These are phyloP conservation scores for Globia sparganii DNA, from an alignment of 2,888 invertebrate species.

Conservation along the genomic window DNA sequence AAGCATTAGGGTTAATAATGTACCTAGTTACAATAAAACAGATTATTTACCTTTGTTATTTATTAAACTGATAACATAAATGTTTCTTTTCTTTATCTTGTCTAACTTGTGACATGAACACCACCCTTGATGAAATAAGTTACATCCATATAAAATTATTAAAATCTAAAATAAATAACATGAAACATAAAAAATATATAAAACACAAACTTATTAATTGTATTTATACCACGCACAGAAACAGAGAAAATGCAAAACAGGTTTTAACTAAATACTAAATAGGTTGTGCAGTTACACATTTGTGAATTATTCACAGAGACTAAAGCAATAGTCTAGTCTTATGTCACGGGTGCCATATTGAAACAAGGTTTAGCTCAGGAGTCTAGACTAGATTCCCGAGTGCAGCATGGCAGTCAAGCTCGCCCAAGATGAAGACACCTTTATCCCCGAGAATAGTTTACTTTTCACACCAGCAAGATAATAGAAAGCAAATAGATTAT, in stretches of 20 bases:
- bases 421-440: not conserved
- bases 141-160: not conserved
- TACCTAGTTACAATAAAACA: conserved; percentile 51
- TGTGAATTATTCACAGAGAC: not conserved
- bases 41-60: conserved; percentile 62
- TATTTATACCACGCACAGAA: conserved; percentile 16
- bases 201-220: conserved; percentile 9
- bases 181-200: not conserved
- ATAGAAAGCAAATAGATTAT: not conserved
- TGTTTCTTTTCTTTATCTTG: conserved; percentile 32
- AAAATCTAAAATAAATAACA: not conserved
- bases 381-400: not conserved
- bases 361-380: not conserved
- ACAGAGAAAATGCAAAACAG: conserved; percentile 21
- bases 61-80: conserved; percentile 55
- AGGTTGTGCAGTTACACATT: not conserved
- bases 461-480: not conserved
- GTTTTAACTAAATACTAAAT: not conserved
- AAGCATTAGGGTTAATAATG: too few species aligned
- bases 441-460: not conserved
- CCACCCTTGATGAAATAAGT: conserved; percentile 5
- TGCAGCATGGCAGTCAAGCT: not conserved
- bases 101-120: not conserved
- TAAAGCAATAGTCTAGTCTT: conserved; percentile 3
- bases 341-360: not conserved